Conservation (phyloP, 2,113 vertebrate species). For the Mormyrus iriodes region DNA sequence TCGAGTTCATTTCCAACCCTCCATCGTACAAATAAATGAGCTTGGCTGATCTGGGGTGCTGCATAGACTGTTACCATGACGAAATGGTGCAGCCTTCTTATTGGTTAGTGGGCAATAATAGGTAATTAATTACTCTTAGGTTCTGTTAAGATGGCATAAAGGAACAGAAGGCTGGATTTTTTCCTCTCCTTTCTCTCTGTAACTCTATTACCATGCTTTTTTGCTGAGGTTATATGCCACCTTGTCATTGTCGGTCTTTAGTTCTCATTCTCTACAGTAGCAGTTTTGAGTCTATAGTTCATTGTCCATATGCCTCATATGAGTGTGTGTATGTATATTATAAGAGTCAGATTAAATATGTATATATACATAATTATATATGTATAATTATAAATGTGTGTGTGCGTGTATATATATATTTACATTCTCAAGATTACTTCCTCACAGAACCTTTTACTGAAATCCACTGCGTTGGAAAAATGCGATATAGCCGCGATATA, state of each 20-base stretch:
- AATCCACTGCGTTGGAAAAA: not conserved
- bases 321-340: not conserved
- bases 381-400: too few species aligned
- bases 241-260: not conserved
- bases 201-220: not conserved
- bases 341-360: not conserved
- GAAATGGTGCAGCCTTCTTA: not conserved
- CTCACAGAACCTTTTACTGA: not conserved
- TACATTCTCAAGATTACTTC: not conserved
- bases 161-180: not conserved
- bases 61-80: not conserved
- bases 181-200: not conserved
- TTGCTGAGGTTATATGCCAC: not conserved
- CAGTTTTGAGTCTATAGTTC: not conserved
- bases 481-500: too few species aligned
- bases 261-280: not conserved
- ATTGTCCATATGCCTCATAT: not conserved
- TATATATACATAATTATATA: too few species aligned
- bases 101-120: not conserved
- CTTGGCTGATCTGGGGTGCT: not conserved
- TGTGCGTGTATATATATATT: not conserved
- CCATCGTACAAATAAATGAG: not conserved
- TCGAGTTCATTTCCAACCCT: not conserved
- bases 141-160: not conserved
- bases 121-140: not conserved